phyloP scores from a whole-genome alignment of 2,797 vertebrate genomes.

The Sebastes matsubarae region DNA sequence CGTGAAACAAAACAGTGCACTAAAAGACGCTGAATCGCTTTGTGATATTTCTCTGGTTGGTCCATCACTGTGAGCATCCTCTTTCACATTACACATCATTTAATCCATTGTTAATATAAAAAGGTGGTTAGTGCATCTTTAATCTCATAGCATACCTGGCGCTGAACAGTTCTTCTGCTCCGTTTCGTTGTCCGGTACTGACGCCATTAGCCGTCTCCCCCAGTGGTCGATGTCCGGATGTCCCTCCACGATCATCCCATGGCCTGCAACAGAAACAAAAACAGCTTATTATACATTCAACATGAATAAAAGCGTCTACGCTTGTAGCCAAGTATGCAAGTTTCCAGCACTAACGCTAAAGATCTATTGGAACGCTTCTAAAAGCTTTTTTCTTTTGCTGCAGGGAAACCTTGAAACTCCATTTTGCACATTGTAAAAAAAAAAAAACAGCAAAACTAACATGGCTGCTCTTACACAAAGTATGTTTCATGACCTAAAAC shows the following conservation, averaged over 20 bases:
- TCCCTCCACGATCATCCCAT: conserved; percentile 79
- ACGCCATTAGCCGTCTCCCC: conserved; percentile 83
- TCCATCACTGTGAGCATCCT: background rate
- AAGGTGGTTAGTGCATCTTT: background rate
- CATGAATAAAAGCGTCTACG: background rate
- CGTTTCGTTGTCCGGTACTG: conserved; percentile 63
- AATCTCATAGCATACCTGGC: conserved; percentile 71
- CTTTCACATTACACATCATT: background rate
- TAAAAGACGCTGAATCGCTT: fast-evolving
- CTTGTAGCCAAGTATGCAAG: background rate
- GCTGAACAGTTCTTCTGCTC: conserved; percentile 80
- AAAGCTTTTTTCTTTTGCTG: background rate
- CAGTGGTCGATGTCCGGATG: conserved; percentile 64
- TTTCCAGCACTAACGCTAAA: background rate
- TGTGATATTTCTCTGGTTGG: background rate
- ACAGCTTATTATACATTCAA: conserved; percentile 6
- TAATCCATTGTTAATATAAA: background rate
- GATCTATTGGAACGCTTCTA: background rate
- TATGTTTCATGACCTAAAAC: conserved; percentile 19
- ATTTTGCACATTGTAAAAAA: conserved; percentile 16
- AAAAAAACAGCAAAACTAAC: background rate
- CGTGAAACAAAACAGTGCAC: background rate
- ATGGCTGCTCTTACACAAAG: conserved; percentile 4
- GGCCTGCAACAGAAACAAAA: conserved; percentile 68
- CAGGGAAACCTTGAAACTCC: background rate